Percentiles rank a stretch among this genome's conserved stretches.
Conservation (phyloP, 2,113 vertebrate genomes). For the Mugil cephalus region DNA sequence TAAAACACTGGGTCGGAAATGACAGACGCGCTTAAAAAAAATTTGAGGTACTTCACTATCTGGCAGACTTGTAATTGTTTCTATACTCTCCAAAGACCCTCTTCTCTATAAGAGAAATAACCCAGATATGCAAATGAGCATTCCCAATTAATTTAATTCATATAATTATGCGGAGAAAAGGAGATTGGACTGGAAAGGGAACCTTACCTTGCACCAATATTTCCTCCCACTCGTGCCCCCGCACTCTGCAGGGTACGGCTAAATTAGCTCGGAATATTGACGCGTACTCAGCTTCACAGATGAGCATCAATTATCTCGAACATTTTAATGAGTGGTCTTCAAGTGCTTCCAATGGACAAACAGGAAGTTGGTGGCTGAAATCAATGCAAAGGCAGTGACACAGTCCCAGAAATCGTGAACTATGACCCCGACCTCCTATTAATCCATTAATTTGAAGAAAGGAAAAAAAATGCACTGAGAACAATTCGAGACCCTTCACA, state of each 20-base stretch:
- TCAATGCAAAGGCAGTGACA: constrained; percentile 37
- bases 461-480: not conserved
- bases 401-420: constrained; percentile 9
- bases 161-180: constrained; percentile 77
- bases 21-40: constrained; percentile 37
- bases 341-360: constrained; percentile 43
- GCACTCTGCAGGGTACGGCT: constrained; percentile 60
- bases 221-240: constrained; percentile 48
- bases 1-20: constrained; percentile 36
- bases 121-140: constrained; percentile 76
- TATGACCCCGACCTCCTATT: not conserved
- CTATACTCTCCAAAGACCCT: constrained; percentile 72
- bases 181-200: constrained; percentile 63
- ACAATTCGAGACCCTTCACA: not conserved
- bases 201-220: constrained; percentile 58
- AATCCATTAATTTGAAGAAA: too few species aligned
- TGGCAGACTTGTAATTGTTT: constrained; percentile 79
- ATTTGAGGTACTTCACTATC: constrained; percentile 61
- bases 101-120: constrained; percentile 71
- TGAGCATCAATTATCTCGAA: constrained; percentile 68
- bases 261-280: constrained; percentile 70
- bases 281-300: constrained; percentile 55
- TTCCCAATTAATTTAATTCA: constrained; percentile 77
- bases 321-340: constrained; percentile 62
- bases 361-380: constrained; percentile 8